Percentiles rank a stretch among this genome's conserved stretches.
These are phyloP conservation scores for Drosophila bocki DNA, from an alignment of 1,140 invertebrate genomes.

Conservation along the genomic window DNA sequence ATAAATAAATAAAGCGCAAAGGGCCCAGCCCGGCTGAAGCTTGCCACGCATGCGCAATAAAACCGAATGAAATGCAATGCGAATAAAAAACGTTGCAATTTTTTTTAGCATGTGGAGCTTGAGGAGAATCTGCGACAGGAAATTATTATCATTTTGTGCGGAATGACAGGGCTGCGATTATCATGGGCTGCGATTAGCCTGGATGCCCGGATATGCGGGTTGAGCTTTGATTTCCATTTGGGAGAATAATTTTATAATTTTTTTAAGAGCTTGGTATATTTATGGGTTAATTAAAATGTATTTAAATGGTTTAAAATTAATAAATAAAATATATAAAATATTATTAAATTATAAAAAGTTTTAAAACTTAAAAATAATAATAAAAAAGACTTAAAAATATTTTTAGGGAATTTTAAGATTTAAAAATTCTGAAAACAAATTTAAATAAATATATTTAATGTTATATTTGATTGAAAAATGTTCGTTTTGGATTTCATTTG, in stretches of 20 bases:
- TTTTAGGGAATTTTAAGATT: too few relatives aligned
- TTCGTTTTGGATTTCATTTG: too few relatives aligned
- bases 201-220: constrained; percentile 29
- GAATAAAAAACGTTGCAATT: constrained; percentile 35
- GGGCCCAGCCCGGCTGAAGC: constrained; percentile 22
- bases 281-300: not conserved
- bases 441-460: too few relatives aligned
- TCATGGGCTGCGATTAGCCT: constrained; percentile 42
- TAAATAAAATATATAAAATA: too few relatives aligned
- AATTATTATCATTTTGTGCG: constrained; percentile 51
- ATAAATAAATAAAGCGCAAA: constrained; percentile 21
- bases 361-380: too few relatives aligned
- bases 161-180: constrained; percentile 50
- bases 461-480: too few relatives aligned
- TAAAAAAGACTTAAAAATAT: too few relatives aligned
- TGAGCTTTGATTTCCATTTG: constrained; percentile 20
- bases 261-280: not conserved
- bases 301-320: not conserved
- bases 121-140: constrained; percentile 47
- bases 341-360: too few relatives aligned
- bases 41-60: constrained; percentile 53
- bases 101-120: constrained; percentile 13
- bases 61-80: constrained; percentile 34
- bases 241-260: not conserved
- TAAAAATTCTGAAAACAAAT: too few relatives aligned